Percentiles rank a stretch among this genome's conserved stretches.
These are phyloP conservation scores for Tringa solitaria DNA, from an alignment of 2,113 vertebrate species.

Conservation along the genomic window DNA sequence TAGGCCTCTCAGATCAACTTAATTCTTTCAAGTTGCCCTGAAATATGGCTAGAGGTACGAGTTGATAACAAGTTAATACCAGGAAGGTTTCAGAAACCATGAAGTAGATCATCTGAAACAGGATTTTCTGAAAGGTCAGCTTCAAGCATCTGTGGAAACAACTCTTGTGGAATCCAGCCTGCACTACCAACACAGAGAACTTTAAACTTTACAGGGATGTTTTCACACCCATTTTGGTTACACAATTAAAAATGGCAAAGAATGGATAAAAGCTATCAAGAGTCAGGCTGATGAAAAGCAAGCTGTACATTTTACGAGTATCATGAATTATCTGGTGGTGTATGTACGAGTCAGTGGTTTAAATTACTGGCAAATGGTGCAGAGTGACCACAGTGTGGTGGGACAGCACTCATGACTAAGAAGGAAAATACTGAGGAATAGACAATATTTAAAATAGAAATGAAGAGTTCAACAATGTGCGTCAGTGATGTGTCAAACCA, in stretches of 20 bases:
- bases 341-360: not conserved
- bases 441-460: not conserved
- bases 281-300: not conserved
- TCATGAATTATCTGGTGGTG: not conserved
- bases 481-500: not conserved
- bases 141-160: not conserved
- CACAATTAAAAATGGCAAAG: not conserved
- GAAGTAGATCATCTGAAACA: not conserved
- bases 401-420: not conserved
- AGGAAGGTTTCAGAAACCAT: not conserved
- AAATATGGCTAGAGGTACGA: not conserved
- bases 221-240: not conserved
- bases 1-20: not conserved
- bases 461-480: not conserved
- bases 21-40: not conserved
- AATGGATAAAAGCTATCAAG: not conserved
- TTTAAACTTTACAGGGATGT: not conserved
- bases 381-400: not conserved
- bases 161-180: not conserved
- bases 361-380: not conserved
- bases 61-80: not conserved
- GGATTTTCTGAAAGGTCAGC: not conserved
- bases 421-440: not conserved
- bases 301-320: not conserved
- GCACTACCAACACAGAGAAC: not conserved